Evolutionary conservation across 2,797 vertebrate genomes (phyloP), one percentile per base, ranked within the genome.

Genomic region (Calcarius lapponicus): DNA sequence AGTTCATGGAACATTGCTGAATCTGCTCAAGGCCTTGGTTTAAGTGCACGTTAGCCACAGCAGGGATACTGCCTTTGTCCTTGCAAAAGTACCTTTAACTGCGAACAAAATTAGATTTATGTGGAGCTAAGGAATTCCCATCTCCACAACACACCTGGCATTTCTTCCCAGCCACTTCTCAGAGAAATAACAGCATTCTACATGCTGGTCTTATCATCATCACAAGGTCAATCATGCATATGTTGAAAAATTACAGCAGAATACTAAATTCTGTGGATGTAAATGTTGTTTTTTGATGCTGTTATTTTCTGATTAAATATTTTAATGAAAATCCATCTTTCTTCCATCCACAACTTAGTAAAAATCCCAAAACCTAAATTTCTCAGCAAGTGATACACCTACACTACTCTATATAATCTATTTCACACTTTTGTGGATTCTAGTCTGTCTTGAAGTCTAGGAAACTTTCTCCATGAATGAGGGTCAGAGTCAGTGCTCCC

Each of bases 131-230:
- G 48, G 57, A 64, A 42, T 51, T 58, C 26, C 12, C 82, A 6
- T 58, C 21, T 80, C 40, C 3, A 40, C 32, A 5, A 75, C 26
- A 62, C 12, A 13, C 8, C 0, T 16, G 13, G 5, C 0, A 0
- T 50, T 81, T 54, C 34, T 3, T 75, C n/a, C 17, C 29, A 58
- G 22, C 40, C 31, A 38, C 18, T 48, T 73, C 34, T 28, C 25
- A 58, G 19, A 17, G 15, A 72, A 79, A 61, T 7, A 42, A 2
- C 18, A 45, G 12, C 38, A 79, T 75, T 66, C 21, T 61, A 2
- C 3, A 3, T 21, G 6, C 7, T 57, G 40, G 1, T 40, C 14
- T 71, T 57, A 20, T 19, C 17, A 25, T 26, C 4, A 5, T 31
- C 34, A 38, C 21, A 34, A 71, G 6, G 18, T 57, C 24, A 71